Evolutionary conservation across 2,888 invertebrate species (phyloP), one percentile per base, ranked within the genome.

Genomic region (Drosophila ezoana): DNA sequence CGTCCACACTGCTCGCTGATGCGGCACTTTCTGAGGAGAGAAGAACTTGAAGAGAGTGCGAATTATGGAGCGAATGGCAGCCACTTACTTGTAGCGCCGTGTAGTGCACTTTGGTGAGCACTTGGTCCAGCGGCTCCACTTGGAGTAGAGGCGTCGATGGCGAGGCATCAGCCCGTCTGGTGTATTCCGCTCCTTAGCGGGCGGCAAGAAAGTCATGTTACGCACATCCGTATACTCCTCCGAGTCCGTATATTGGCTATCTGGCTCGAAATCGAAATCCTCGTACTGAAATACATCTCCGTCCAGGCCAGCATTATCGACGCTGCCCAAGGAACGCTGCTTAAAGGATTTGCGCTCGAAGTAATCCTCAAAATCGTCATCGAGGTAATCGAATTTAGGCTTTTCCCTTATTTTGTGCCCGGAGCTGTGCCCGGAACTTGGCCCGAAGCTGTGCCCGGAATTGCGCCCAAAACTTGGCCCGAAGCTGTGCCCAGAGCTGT

Each of bases 61-160:
- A 1, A 1, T 6, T 8, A 13, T 1, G 1, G n/a, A 10, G 28
- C 16, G 2, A 11, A 3, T 2, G 37, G 1, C 11, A 3, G 5
- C 0, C 2, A 81, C 89, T 88, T 91, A 95, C 96, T 95, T 95
- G 90, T 94, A 94, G 78, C 98, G 94, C 38, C 95, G 93, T 2
- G 97, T 97, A 16, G 95, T 95, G 90, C 98, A 98, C 76, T 95
- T 94, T 69, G 94, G 93, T 0, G 96, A 95, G 90, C 98, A 98
- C 11, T 94, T 93, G 1, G 95, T 95, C 98, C 98, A 98, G 33
- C 95, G 93, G 40, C 95, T 95, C 98, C 98, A 98, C 77, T 94
- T 94, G 1, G 95, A 95, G 88, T 95, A 96, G 13, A 95, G 93
- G 32, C 94, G 79, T 8, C 90, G 68, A 60, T 90, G 89, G 1